Evolutionary conservation across 2,888 invertebrate species (phyloP), one percentile per base, ranked within the genome.

Genomic region (Deroplatys truncata): DNA sequence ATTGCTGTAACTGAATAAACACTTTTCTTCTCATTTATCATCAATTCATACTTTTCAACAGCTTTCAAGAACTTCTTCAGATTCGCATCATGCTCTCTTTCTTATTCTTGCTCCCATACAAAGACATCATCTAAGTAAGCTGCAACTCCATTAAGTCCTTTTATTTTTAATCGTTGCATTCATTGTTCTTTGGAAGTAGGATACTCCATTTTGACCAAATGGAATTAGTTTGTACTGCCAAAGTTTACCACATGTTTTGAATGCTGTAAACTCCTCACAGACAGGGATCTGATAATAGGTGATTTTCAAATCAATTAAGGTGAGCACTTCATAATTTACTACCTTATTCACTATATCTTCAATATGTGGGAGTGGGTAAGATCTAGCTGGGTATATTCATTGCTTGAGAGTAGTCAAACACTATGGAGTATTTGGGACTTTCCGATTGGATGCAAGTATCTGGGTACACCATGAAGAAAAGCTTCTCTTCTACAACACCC

Each of bases 241-340:
- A 31, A 5, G 31, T 31, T 31, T 31, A n/a, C n/a, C n/a, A n/a
- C n/a, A n/a, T n/a, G n/a, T n/a, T n/a, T n/a, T n/a, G n/a, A n/a
- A n/a, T n/a, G n/a, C n/a, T n/a, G n/a, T n/a, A n/a, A n/a, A n/a
- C 43, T 91, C 86, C 29, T 90, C 89, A 72, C 82, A 2, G 20
- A 91, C 89, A 8, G 90, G 89, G 20, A 91, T 88, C 86, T 91
- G 91, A 35, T 91, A 84, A n/a, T n/a, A 91, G 91, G 1, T 89
- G 90, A 5, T 31, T 31, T 31, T 31, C 31, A 31, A 31, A 31
- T 31, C 5, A 31, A 4, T 31, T 31, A 5, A 31, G 31, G 3
- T 31, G 31, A 31, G 5, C 31, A 2, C 31, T 31, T 31, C 31
- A 31, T 31, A 31, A 31, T 31, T 31, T 31, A 31, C 31, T 31